Percentiles rank a stretch among this genome's conserved stretches.
phyloP scores from a whole-genome alignment of 1,140 invertebrate genomes.

The Brachystomella parvula region DNA sequence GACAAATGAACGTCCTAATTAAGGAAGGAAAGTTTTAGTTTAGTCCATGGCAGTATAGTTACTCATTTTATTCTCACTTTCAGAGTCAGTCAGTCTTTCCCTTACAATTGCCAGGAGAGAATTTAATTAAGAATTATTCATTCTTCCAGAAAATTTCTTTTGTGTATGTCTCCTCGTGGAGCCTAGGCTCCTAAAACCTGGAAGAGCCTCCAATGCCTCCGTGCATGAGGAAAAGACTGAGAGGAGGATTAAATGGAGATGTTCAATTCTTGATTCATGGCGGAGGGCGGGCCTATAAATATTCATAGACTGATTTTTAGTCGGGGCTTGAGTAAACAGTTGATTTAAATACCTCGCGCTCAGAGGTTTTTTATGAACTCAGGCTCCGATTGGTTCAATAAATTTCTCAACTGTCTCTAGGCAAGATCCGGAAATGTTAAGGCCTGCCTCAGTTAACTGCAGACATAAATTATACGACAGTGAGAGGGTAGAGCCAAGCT shows the following conservation, averaged over 20 bases:
- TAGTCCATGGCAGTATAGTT: too few species aligned
- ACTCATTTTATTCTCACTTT: neutral
- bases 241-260: neutral
- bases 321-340: neutral
- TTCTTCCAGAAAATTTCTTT: neutral
- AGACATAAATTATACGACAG: neutral
- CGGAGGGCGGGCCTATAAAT: neutral
- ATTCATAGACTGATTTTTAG: neutral
- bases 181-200: too few species aligned
- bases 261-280: neutral
- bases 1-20: too few species aligned
- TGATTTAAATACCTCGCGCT: neutral
- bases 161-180: neutral
- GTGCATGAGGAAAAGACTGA: neutral
- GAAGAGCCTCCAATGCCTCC: neutral
- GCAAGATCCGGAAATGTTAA: neutral
- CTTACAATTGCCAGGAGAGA: too few species aligned
- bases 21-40: too few species aligned
- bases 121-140: slow-evolving; percentile 10
- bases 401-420: too few species aligned
- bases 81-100: too few species aligned
- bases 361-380: neutral
- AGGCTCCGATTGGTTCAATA: too few species aligned
- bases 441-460: neutral
- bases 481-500: neutral